phyloP scores from a whole-genome alignment of 2,797 vertebrate species.

The Falco berigora region DNA sequence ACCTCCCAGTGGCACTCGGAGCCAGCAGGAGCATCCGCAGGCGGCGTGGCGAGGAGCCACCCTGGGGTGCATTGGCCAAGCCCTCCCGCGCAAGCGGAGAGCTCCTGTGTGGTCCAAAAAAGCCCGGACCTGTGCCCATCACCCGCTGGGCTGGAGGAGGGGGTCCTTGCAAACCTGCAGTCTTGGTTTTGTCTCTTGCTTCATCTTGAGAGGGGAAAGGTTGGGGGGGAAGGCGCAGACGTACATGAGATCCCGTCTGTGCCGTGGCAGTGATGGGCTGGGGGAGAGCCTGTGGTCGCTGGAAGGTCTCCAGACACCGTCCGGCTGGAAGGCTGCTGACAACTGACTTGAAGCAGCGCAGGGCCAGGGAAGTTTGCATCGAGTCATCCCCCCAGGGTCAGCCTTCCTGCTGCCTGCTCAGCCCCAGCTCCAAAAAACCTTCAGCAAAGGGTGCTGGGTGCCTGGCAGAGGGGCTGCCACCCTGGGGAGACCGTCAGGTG shows the following conservation, averaged over 20 bases:
- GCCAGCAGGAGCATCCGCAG: not conserved
- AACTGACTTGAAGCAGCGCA: not conserved
- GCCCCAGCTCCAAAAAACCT: not conserved
- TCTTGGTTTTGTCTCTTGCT: not conserved
- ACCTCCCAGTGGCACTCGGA: not conserved
- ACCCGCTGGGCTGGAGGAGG: not conserved
- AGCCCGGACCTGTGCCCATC: not conserved
- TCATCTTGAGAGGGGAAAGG: not conserved
- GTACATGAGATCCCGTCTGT: not conserved
- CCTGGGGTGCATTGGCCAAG: not conserved
- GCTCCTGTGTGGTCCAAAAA: not conserved
- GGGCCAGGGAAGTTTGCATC: not conserved
- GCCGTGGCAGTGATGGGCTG: slow-evolving; percentile 33
- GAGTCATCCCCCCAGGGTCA: not conserved
- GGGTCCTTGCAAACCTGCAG: not conserved
- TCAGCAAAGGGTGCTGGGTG: not conserved
- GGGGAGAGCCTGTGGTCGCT: slow-evolving; percentile 39
- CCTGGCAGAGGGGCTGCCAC: not conserved
- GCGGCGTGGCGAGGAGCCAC: rapidly evolving
- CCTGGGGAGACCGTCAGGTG: not conserved
- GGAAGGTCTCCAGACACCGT: slow-evolving; percentile 35
- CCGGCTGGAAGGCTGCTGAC: slow-evolving; percentile 47
- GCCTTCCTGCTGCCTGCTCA: not conserved
- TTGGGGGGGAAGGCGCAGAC: not conserved
- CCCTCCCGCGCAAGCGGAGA: not conserved